Base-by-base conservation (phyloP, 2,888 invertebrate genomes). In the Prosapia bicincta region DNA sequence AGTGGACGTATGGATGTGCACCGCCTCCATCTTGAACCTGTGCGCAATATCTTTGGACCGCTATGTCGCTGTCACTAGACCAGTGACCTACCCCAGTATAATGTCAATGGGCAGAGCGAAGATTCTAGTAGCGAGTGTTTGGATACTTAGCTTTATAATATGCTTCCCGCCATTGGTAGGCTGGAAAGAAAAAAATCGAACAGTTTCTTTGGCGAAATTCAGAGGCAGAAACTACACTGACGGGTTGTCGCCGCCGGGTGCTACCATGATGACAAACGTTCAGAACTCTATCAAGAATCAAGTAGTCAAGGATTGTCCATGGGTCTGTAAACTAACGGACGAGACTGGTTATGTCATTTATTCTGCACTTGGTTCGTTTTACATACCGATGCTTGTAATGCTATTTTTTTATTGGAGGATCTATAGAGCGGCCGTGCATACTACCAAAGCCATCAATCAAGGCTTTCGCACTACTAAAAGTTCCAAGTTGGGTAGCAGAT, bases 1-100 rank as follows among this genome's bases (percentile, higher is more conserved):
- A 0, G 92, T 98, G 76, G 99, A 99, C 86, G 98, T 99, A 13
- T 97, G 98, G 96, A 94, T 98, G 94, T 98, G 98, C 87, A 99
- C 99, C 0, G 97, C 98, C 0, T 97, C 97, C 81, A 98, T 98
- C 82, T 88, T 98, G 81, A 98, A 98, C 86, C 89, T 98, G 74
- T 97, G 97, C 84, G 98, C 96, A 82, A 98, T 98, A 84, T 96
- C 96, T 20, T 87, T 98, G 83, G 95, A 95, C 87, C 90, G 98
- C 85, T 99, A 98, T 87, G 93, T 99, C 82, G 99, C 99, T 26
- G 98, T 99, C 78, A 98, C 98, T 65, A 89, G 97, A 74, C 99
- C 99, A 0, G 95, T 99, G 82, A 94, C 94, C 84, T 99, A 99
- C 87, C 97, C 98, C 32, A 83, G 92, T 87, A 93, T 94, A 82